These are phyloP conservation scores for Anser brachyrhynchus DNA, from an alignment of 2,113 vertebrate genomes.

Conservation along the genomic window DNA sequence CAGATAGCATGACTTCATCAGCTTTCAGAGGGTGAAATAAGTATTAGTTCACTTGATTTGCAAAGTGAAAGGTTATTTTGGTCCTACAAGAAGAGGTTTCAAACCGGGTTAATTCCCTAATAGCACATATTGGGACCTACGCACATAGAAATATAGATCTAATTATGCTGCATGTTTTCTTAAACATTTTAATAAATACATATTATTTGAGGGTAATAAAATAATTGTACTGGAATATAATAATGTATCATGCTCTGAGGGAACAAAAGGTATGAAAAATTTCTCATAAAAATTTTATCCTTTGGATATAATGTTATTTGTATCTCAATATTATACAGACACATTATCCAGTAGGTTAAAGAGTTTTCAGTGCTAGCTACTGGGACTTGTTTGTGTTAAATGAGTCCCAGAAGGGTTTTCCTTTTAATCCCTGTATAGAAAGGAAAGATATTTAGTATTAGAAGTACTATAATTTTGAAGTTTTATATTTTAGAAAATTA, in stretches of 20 bases:
- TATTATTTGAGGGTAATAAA: not conserved
- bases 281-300: slow-evolving; percentile 7
- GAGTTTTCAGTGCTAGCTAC: not conserved
- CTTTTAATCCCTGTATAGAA: not conserved
- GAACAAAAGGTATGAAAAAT: not conserved
- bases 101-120: not conserved
- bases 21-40: not conserved
- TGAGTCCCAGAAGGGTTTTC: not conserved
- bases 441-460: not conserved
- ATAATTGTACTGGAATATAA: not conserved
- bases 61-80: not conserved
- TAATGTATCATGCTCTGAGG: not conserved
- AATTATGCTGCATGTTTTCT: not conserved
- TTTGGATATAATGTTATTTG: not conserved
- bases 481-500: not conserved
- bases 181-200: slow-evolving; percentile 16
- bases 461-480: not conserved
- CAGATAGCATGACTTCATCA: not conserved
- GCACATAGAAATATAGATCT: not conserved
- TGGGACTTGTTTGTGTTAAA: not conserved
- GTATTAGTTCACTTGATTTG: not conserved
- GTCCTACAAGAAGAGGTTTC: not conserved
- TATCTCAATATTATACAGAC: slow-evolving; percentile 4
- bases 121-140: not conserved
- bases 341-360: not conserved